These are phyloP conservation scores for Andrena minutula DNA, from an alignment of 2,888 invertebrate genomes.

Conservation along the genomic window DNA sequence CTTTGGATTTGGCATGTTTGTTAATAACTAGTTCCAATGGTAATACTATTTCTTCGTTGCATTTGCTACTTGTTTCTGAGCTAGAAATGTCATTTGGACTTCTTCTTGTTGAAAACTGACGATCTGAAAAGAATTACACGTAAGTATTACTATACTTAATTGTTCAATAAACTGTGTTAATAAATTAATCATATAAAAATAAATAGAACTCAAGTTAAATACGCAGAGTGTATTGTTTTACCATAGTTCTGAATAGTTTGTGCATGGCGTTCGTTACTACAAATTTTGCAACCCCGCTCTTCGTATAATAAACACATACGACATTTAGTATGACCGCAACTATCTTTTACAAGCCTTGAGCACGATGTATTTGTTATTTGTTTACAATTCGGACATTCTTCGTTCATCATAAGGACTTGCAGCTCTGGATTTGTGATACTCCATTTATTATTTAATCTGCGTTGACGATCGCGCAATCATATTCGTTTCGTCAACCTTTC, in stretches of 20 bases:
- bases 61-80: conserved; percentile 12
- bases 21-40: conserved; percentile 73
- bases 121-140: conserved; percentile 39
- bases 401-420: conserved; percentile 67
- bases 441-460: conserved; percentile 27
- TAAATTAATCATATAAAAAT: conserved; percentile 8
- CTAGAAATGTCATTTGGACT: conserved; percentile 6
- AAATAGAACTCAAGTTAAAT: background rate
- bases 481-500: background rate
- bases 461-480: background rate
- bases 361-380: conserved; percentile 86
- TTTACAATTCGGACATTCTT: conserved; percentile 88
- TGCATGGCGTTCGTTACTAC: conserved; percentile 75
- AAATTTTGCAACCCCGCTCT: conserved; percentile 88
- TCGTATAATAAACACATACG: conserved; percentile 90
- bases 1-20: conserved; percentile 57
- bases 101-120: conserved; percentile 17
- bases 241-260: conserved; percentile 65
- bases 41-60: conserved; percentile 56
- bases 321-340: conserved; percentile 92
- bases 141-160: background rate
- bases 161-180: background rate
- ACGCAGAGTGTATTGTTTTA: conserved; percentile 26
- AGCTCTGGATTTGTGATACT: background rate
- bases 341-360: conserved; percentile 90